Conservation (phyloP, 2,113 vertebrate genomes). For the Bostrychus sinensis region DNA sequence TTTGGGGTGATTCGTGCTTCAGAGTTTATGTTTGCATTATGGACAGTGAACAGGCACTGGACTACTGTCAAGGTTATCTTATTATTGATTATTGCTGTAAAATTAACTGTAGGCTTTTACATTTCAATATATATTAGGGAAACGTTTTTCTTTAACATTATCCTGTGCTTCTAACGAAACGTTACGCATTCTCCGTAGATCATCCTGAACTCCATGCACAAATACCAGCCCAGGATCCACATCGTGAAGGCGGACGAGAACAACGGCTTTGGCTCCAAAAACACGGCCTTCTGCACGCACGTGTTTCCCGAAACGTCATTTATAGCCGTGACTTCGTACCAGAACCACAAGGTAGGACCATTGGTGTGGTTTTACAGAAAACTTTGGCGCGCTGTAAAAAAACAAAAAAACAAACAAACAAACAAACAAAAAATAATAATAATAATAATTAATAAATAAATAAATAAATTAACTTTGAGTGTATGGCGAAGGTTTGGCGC, state of each 20-base stretch:
- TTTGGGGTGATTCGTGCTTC: too few species aligned
- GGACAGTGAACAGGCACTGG: too few species aligned
- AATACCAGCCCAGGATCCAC: conserved; percentile 97
- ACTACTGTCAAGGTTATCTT: not conserved
- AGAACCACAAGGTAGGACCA: conserved; percentile 93
- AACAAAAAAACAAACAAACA: too few species aligned
- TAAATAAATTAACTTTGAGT: too few species aligned
- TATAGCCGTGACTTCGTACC: conserved; percentile 97
- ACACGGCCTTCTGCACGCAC: conserved; percentile 97
- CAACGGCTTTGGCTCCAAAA: conserved; percentile 98
- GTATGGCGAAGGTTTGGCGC: too few species aligned
- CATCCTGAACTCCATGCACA: conserved; percentile 99
- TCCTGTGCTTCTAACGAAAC: not conserved
- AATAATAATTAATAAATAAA: too few species aligned
- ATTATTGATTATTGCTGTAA: not conserved
- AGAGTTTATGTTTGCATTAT: too few species aligned
- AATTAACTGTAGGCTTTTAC: not conserved
- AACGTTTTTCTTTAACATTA: not conserved
- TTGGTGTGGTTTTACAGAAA: not conserved
- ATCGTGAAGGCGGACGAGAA: conserved; percentile 99
- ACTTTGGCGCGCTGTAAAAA: not conserved
- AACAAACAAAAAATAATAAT: too few species aligned
- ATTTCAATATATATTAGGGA: not conserved
- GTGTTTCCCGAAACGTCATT: conserved; percentile 96
- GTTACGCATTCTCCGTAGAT: conserved; percentile 79